These are phyloP conservation scores for Melangyna quadrimaculata DNA, from an alignment of 2,888 invertebrate species.

Conservation along the genomic window DNA sequence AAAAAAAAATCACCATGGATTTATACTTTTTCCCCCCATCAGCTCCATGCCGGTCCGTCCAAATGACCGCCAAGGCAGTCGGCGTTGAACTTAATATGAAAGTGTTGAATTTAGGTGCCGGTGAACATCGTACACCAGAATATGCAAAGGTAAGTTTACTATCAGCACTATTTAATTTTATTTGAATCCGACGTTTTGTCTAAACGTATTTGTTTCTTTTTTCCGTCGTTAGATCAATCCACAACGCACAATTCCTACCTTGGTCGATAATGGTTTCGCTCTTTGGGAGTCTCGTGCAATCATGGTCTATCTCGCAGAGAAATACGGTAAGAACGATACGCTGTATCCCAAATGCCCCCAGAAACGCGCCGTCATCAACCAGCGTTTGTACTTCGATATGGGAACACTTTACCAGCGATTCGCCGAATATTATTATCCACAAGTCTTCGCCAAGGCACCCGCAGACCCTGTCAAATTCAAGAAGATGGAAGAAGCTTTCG, in stretches of 20 bases:
- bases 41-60: conserved; percentile 85
- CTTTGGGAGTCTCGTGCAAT: conserved; percentile 94
- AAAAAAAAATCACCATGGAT: too few species aligned
- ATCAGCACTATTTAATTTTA: conserved; percentile 73
- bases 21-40: conserved; percentile 86
- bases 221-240: conserved; percentile 91
- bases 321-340: conserved; percentile 89
- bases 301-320: conserved; percentile 88
- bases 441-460: conserved; percentile 84
- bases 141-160: conserved; percentile 87
- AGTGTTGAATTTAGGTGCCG: conserved; percentile 83
- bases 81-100: conserved; percentile 86
- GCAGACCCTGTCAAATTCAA: conserved; percentile 86
- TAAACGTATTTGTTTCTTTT: too few species aligned
- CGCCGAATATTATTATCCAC: conserved; percentile 86
- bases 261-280: conserved; percentile 90
- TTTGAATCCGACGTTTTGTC: neutral
- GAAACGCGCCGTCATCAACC: conserved; percentile 89
- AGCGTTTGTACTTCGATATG: conserved; percentile 90
- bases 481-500: conserved; percentile 86
- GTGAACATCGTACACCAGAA: conserved; percentile 87
- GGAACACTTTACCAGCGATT: conserved; percentile 88
- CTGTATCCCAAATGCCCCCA: conserved; percentile 89
- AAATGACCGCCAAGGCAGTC: conserved; percentile 85
- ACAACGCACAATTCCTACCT: conserved; percentile 91